These are phyloP conservation scores for Stegastes partitus DNA, from an alignment of 2,113 vertebrate genomes.

Conservation along the genomic window DNA sequence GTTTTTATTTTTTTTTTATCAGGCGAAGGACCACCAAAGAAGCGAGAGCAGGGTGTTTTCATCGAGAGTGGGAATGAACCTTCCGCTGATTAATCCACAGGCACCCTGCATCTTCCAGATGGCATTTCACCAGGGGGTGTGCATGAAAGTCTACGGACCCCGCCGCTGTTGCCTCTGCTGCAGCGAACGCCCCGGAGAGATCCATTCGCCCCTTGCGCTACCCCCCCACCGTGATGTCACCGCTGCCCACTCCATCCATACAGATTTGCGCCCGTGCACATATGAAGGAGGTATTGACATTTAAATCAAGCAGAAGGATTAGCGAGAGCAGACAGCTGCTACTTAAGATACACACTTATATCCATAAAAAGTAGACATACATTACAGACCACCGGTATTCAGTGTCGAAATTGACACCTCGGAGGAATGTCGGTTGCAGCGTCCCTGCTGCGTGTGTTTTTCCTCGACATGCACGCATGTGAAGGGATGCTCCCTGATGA, in stretches of 20 bases:
- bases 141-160: slow-evolving; percentile 56
- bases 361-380: slow-evolving; percentile 61
- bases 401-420: slow-evolving; percentile 39
- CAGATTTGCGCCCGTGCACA: slow-evolving; percentile 62
- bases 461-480: slow-evolving; percentile 5
- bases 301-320: slow-evolving; percentile 75
- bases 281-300: slow-evolving; percentile 77
- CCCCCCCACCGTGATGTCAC: slow-evolving; percentile 41
- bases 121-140: slow-evolving; percentile 60
- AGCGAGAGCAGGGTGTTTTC: slow-evolving; percentile 32
- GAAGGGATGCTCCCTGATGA: not conserved
- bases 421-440: slow-evolving; percentile 8
- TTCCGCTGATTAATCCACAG: slow-evolving; percentile 59
- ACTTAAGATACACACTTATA: slow-evolving; percentile 73
- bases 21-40: slow-evolving; percentile 39
- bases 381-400: slow-evolving; percentile 33
- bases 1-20: slow-evolving; percentile 17
- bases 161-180: slow-evolving; percentile 29
- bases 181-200: slow-evolving; percentile 26
- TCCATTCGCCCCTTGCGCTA: slow-evolving; percentile 48
- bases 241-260: slow-evolving; percentile 58
- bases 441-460: slow-evolving; percentile 30
- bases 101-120: slow-evolving; percentile 60
- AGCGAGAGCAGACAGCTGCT: slow-evolving; percentile 67
- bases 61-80: slow-evolving; percentile 33